These are phyloP conservation scores for Nebria brevicollis DNA, from an alignment of 2,888 invertebrate species.

Conservation along the genomic window DNA sequence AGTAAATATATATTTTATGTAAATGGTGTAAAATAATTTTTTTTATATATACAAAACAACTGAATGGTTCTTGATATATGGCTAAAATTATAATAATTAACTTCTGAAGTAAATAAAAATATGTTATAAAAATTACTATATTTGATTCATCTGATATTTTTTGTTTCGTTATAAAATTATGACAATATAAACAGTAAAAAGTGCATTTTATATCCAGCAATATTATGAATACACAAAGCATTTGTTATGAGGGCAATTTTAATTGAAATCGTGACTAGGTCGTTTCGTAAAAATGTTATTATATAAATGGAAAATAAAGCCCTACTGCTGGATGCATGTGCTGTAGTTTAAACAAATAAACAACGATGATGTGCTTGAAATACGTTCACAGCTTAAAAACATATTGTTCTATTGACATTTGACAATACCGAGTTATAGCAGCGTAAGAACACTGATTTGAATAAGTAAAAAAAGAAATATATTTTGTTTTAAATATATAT, in stretches of 20 bases:
- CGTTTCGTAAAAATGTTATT: neutral
- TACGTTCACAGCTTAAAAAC: neutral
- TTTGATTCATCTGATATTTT: too few relatives aligned
- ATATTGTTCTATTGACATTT: neutral
- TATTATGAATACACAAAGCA: neutral
- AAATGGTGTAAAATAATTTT: too few relatives aligned
- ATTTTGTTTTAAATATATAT: too few relatives aligned
- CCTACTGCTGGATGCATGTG: neutral
- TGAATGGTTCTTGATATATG: too few relatives aligned
- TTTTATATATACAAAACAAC: too few relatives aligned
- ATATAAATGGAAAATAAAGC: neutral
- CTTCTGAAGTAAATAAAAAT: too few relatives aligned
- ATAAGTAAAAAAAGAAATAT: neutral
- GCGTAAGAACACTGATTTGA: neutral
- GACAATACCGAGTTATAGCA: neutral
- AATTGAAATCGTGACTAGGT: neutral
- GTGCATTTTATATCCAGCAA: neutral
- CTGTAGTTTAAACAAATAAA: neutral
- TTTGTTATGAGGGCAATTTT: neutral
- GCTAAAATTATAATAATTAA: too few relatives aligned
- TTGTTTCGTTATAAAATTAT: too few relatives aligned
- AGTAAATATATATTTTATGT: too few relatives aligned
- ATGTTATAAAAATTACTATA: too few relatives aligned
- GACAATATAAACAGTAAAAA: neutral
- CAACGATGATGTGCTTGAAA: neutral